Evolutionary conservation across 2,113 vertebrate species (phyloP), one percentile per base, ranked within the genome.

Genomic region (Pristiophorus japonicus): DNA sequence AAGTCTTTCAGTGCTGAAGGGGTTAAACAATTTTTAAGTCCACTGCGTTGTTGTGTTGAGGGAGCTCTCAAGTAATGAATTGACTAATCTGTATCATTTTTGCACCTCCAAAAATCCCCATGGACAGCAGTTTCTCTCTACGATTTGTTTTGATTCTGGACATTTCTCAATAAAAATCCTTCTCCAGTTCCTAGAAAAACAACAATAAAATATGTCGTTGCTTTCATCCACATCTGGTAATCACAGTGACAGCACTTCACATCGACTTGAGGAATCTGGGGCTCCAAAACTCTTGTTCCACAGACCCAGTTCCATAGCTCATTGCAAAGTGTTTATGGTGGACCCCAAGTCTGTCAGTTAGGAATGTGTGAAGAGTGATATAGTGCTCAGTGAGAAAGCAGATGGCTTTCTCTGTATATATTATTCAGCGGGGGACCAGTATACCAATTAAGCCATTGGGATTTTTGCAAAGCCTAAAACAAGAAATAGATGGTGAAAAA

Each of bases 211-310:
- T 97, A 97, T 96, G 96, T 97, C 96, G 93, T 96, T 97, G 97
- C 98, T 98, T 99, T 98, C 97, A 98, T 98, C 98, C 97, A 98
- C 98, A 97, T 98, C 97, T 97, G 97, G 97, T 97, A 97, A 97
- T 97, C 98, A 97, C 95, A 92, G 96, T 97, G 97, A 97, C 98
- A 97, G 97, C 66, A 51, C 42, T 94, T 67, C 66, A 51, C 66
- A 94, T 94, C 97, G 97, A 98, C 97, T 98, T 96, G 88, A 97
- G 98, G 98, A 98, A 98, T 98, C 97, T 96, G 96, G 97, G 97
- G 98, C 97, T 98, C 97, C 97, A 97, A 97, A 94, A 96, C 96
- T 97, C 96, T 96, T 95, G 96, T 97, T 96, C 88, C 88, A 92
- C 88, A 92, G 34, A 92, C 20, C 65, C 93, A 94, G 66, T 47